Base-by-base conservation (phyloP, 2,797 vertebrate species). In the Bryconaethiops microstoma region DNA sequence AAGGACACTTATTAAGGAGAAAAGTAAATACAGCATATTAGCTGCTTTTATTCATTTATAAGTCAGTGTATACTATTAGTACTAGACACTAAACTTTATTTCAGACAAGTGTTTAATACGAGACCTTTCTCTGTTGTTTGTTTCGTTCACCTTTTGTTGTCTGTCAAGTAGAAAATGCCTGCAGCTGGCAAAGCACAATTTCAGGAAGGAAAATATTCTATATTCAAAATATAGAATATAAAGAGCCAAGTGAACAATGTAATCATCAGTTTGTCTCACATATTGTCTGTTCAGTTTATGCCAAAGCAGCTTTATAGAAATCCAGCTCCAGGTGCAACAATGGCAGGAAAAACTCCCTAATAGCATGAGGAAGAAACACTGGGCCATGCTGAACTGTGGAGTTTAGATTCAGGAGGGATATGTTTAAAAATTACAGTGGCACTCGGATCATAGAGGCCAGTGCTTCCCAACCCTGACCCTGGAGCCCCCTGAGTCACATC, bases 101-200 rank as follows among this genome's bases (percentile, higher is more conserved):
- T 72, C 40, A 6, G 5, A 54, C 23, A 54, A 48, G 60, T 79
- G 59, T 76, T 45, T 50, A 8, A 29, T 48, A 57, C 21, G 16
- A 59, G 63, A 45, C 8, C 23, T 40, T 74, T n/a, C 48, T 25
- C 74, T 21, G 40, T 35, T 54, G 25, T 60, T 50, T 65, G 59
- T 74, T 12, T 29, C 23, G 14, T 16, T 71, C 12, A 1, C 39
- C 60, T 74, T 78, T 70, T 74, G 69, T 77, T 68, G 74, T 45
- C 45, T 50, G 50, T 60, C 21, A 35, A 21, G 60, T 65, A 39
- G 60, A 4, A 77, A 76, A 52, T 52, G 60, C 52, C 74, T 40
- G 76, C 78, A 82, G 62, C 77, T 85, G 65, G 42, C 21, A 77
- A 77, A 64, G 76, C 63, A 74, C 63, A 77, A 40, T 60, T 40